Conservation (phyloP, 1,140 invertebrate species). For the Tetramorium parvispinum region DNA sequence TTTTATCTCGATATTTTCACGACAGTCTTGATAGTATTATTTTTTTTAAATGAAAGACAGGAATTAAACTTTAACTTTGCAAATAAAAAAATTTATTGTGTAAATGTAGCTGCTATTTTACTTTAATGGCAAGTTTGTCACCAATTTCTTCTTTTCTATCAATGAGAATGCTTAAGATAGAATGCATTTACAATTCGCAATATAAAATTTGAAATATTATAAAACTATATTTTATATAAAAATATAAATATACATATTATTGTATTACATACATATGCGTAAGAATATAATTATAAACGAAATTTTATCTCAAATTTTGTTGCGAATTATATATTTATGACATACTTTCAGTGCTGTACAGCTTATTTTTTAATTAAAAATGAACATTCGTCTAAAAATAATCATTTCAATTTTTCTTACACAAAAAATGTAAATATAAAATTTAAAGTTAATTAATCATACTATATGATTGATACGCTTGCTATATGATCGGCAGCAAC, state of each 20-base stretch:
- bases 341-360: background rate
- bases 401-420: background rate
- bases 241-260: background rate
- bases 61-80: conserved; percentile 1
- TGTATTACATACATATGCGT: background rate
- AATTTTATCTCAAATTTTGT: background rate
- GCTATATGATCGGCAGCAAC: no score
- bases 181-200: background rate
- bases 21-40: conserved; percentile 7
- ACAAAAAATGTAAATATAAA: no score
- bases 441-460: no score
- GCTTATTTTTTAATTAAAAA: background rate
- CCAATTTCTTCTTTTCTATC: background rate
- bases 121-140: background rate
- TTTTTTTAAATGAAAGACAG: background rate
- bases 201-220: conserved; percentile 6
- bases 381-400: conserved; percentile 3
- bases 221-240: background rate
- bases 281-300: background rate
- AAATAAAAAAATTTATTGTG: background rate
- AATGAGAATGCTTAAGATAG: background rate
- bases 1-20: background rate
- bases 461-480: no score
- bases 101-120: conserved; percentile 12
- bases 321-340: background rate